Evolutionary conservation across 2,888 invertebrate species (phyloP), one percentile per base, ranked within the genome.

Genomic region (Pollenia griseotomentosa): DNA sequence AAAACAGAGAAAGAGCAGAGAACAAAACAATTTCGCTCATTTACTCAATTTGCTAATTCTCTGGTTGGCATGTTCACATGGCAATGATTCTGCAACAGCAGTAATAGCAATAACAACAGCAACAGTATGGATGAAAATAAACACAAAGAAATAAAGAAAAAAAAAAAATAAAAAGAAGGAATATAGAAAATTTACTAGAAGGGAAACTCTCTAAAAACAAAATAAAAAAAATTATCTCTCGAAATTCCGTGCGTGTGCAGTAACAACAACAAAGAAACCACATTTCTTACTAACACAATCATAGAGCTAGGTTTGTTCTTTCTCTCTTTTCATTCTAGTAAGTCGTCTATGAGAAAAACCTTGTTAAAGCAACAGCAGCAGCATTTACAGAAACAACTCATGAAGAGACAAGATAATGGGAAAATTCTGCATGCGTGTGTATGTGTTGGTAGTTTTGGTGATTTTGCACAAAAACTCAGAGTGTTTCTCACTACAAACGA

Each of bases 401-500:
- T 42, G 14, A 42, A 66, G 5, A 63, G 48, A 48, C 70, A 85
- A 61, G 65, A 86, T 86, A 86, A 86, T 75, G 57, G 68, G 59
- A 78, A 68, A 40, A 74, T 78, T 83, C 2, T 19, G 70, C 61
- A 10, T 16, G 63, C 6, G 23, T 53, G 53, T 46, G 16, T 61
- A 68, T 80, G 40, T 68, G 46, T 57, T 12, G 6, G 51, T 73
- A 66, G 44, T 48, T 65, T 14, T 65, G 44, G 51, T n/a, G 16
- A 65, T 84, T 66, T 71, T 82, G 81, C 65, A 71, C 70, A 74
- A 51, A 75, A 61, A 57, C 51, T 84, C 88, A 89, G 89, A 89
- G 86, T 89, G 88, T 89, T 89, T 88, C 88, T 87, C 88, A 88
- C 88, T 88, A 88, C 88, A 89, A 88, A 84, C 89, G 86, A 88